Conservation (phyloP, 1,140 invertebrate species). For the Pseudachorutes palmiensis region DNA sequence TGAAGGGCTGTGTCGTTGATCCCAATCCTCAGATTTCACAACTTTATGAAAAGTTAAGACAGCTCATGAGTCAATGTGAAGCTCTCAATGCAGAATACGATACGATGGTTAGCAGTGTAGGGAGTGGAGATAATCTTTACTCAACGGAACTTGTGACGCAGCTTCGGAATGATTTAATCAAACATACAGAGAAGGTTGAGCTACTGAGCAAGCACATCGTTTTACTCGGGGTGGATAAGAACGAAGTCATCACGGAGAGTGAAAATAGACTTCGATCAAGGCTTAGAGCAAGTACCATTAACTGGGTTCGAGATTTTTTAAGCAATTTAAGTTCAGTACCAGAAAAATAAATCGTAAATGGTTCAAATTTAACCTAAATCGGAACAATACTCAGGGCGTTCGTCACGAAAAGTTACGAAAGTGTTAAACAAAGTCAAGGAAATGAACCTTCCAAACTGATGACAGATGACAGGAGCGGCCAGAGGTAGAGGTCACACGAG, state of each 20-base stretch:
- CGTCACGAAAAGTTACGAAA: no score
- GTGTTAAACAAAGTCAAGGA: no score
- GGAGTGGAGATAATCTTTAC: constrained; percentile 6
- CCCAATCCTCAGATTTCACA: background rate
- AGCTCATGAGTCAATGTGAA: constrained; percentile 8
- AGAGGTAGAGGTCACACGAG: no score
- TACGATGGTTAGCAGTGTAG: constrained; percentile 1
- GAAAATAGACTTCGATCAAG: constrained; percentile 3
- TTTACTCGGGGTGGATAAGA: background rate
- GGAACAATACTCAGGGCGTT: no score
- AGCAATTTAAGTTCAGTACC: background rate
- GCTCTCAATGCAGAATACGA: constrained; percentile 2
- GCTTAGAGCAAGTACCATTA: constrained; percentile 2
- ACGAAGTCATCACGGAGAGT: background rate
- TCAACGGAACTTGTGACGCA: background rate
- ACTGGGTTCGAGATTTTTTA: constrained; percentile 16
- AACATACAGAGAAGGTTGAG: constrained; percentile 12
- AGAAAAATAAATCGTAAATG: background rate
- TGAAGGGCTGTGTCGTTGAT: background rate
- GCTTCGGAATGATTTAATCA: constrained; percentile 10
- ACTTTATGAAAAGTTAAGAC: constrained; percentile 14
- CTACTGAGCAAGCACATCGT: constrained; percentile 5
- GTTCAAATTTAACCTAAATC: no score
- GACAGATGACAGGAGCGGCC: no score
- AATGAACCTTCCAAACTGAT: no score